Percentiles rank a stretch among this genome's conserved stretches.
These are phyloP conservation scores for Paracentrotus lividus DNA, from an alignment of 53 echinoderm and acorn worm species.

Conservation along the genomic window DNA sequence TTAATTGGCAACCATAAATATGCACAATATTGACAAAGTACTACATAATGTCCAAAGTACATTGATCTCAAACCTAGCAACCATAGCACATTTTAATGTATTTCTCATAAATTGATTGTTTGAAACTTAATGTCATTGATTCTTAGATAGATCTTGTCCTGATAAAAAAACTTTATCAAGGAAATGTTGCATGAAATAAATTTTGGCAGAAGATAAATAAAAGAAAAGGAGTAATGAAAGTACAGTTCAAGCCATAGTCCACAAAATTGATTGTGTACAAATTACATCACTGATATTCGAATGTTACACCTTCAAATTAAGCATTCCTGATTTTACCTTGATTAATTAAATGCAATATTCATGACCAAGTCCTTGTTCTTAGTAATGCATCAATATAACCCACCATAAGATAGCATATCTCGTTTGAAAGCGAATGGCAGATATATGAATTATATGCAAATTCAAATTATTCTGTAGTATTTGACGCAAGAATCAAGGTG, in stretches of 20 bases:
- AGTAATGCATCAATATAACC: neutral
- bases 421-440: neutral
- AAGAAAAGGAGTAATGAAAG: neutral
- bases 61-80: neutral
- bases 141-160: too few relatives aligned
- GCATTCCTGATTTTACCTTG: too few relatives aligned
- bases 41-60: conserved; percentile 11
- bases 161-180: too few relatives aligned
- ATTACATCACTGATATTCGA: too few relatives aligned
- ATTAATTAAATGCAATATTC: too few relatives aligned
- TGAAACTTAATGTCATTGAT: neutral
- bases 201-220: neutral
- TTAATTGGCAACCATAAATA: neutral
- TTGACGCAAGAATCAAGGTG: neutral
- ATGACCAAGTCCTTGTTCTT: too few relatives aligned
- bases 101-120: too few relatives aligned
- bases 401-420: neutral
- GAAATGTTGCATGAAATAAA: too few relatives aligned
- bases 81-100: too few relatives aligned
- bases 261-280: too few relatives aligned
- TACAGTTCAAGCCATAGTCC: too few relatives aligned
- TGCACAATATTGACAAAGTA: neutral
- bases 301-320: too few relatives aligned
- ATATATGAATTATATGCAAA: neutral
- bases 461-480: neutral